Conservation (phyloP, 1,140 invertebrate genomes). For the Heliconius eleuchia region DNA sequence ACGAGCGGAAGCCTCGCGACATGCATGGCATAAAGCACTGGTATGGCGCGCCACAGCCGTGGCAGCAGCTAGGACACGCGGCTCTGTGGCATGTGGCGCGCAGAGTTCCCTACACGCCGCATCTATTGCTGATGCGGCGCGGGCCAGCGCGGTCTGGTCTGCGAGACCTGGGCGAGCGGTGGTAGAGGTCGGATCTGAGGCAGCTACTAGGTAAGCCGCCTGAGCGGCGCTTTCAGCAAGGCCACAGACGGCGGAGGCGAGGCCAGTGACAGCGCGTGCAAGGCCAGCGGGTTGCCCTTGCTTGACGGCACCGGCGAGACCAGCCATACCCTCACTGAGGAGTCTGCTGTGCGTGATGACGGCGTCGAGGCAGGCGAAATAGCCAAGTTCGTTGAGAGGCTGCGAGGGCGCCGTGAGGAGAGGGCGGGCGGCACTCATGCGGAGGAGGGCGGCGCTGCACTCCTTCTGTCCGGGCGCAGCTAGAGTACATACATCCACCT, state of each 20-base stretch:
- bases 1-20: conserved; percentile 94
- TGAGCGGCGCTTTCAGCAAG: conserved; percentile 97
- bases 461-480: conserved; percentile 96
- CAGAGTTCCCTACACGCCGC: conserved; percentile 91
- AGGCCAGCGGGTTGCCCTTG: conserved; percentile 93
- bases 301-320: conserved; percentile 96
- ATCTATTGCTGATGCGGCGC: conserved; percentile 94
- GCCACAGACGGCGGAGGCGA: conserved; percentile 93
- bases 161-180: conserved; percentile 95
- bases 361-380: conserved; percentile 96
- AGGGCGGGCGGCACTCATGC: conserved; percentile 92
- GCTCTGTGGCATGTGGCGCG: conserved; percentile 89
- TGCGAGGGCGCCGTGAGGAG: conserved; percentile 93
- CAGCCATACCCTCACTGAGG: conserved; percentile 91
- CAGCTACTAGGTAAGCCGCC: conserved; percentile 95
- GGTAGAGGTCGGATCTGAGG: conserved; percentile 94
- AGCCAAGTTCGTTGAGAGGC: conserved; percentile 93
- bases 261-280: conserved; percentile 91
- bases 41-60: conserved; percentile 98
- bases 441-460: conserved; percentile 97
- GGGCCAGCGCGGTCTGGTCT: conserved; percentile 93
- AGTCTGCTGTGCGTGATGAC: conserved; percentile 97
- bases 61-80: conserved; percentile 91
- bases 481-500: conserved; percentile 90
- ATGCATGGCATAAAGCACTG: conserved; percentile 96